Conservation (phyloP, 2,113 vertebrate genomes). For the Amblyopsis rosae region DNA sequence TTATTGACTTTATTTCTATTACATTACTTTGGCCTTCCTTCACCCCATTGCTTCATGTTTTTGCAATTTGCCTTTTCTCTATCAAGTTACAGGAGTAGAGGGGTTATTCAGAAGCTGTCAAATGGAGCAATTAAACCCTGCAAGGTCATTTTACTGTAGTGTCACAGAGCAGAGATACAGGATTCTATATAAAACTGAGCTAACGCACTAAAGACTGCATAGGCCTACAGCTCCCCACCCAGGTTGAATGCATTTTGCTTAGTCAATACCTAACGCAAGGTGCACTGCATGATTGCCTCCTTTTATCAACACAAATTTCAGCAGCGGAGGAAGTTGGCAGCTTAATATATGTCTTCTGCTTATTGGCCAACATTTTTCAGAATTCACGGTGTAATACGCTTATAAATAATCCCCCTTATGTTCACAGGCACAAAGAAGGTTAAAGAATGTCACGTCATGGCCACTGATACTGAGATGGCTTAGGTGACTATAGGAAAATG, state of each 20-base stretch:
- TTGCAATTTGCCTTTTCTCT: slow-evolving; percentile 30
- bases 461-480: slow-evolving; percentile 34
- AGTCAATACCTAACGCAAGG: slow-evolving; percentile 34
- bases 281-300: slow-evolving; percentile 43
- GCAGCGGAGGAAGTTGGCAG: slow-evolving; percentile 54
- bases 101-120: slow-evolving; percentile 26
- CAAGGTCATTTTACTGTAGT: slow-evolving; percentile 38
- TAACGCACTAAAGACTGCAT: slow-evolving; percentile 2
- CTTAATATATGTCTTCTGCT: slow-evolving; percentile 51
- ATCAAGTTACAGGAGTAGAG: slow-evolving; percentile 43
- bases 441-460: slow-evolving; percentile 50
- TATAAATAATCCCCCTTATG: slow-evolving; percentile 65
- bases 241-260: slow-evolving; percentile 31
- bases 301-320: slow-evolving; percentile 54
- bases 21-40: slow-evolving; percentile 22
- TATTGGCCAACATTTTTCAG: slow-evolving; percentile 55
- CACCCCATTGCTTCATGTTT: slow-evolving; percentile 29
- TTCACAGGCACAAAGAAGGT: slow-evolving; percentile 59
- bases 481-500: slow-evolving; percentile 26
- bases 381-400: slow-evolving; percentile 64
- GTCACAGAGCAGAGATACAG: slow-evolving; percentile 15
- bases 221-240: slow-evolving; percentile 8
- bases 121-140: slow-evolving; percentile 27
- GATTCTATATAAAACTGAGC: slow-evolving; percentile 11
- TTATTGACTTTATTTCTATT: slow-evolving; percentile 42